Evolutionary conservation across 1,140 invertebrate genomes (phyloP).

Genomic region (Aphelenchoides avenae): DNA sequence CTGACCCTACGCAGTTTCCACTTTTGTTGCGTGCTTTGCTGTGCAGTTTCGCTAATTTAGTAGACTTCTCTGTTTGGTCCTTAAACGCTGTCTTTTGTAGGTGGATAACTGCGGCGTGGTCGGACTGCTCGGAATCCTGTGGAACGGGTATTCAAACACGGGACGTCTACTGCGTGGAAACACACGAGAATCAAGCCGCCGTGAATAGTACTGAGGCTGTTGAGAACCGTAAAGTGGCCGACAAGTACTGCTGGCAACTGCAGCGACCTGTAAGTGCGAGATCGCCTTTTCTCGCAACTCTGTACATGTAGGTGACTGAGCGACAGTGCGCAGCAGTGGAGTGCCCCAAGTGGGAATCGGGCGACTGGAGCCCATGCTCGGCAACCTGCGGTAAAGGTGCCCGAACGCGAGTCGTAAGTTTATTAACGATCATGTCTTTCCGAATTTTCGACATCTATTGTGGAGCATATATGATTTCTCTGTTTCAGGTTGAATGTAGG

Average conservation of each 20-base stretch:
- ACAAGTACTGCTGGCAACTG: constrained; percentile 37
- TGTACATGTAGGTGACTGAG: no score
- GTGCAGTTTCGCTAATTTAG: constrained; percentile 19
- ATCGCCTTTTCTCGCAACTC: no score
- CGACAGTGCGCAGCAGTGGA: constrained; percentile 4
- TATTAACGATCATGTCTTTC: no score
- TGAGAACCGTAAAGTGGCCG: constrained; percentile 40
- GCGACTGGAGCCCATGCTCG: constrained; percentile 60
- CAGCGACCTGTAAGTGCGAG: constrained; percentile 21
- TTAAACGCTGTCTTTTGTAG: constrained; percentile 5
- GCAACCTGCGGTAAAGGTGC: no score
- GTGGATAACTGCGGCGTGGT: constrained; percentile 75
- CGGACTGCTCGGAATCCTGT: constrained; percentile 73
- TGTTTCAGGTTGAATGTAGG: constrained; percentile 4
- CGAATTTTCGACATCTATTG: no score
- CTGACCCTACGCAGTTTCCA: no score
- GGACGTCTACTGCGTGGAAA: constrained; percentile 55
- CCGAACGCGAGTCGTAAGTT: no score
- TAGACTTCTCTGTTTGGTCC: no score
- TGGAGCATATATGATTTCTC: not conserved
- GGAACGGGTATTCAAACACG: constrained; percentile 70
- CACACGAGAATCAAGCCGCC: constrained; percentile 1
- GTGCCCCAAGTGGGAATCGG: constrained; percentile 22
- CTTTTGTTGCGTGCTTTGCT: constrained; percentile 16
- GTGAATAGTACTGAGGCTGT: not conserved